Conservation (phyloP, 2,888 invertebrate species). For the Drosophila meridionalis region DNA sequence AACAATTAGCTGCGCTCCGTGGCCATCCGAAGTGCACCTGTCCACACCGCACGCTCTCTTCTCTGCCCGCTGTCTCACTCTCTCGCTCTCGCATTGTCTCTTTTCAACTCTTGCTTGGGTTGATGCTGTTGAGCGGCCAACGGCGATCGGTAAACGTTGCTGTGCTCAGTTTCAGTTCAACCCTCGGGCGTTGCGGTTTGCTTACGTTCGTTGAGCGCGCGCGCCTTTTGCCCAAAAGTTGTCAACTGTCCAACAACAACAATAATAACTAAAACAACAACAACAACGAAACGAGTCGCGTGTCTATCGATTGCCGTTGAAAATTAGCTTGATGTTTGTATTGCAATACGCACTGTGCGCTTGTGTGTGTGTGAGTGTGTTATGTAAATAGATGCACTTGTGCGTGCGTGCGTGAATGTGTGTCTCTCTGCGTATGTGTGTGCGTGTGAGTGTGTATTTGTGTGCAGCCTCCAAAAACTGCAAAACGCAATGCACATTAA, state of each 20-base stretch:
- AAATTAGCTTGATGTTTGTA: constrained; percentile 61
- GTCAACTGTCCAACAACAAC: constrained; percentile 65
- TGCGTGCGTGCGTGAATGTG: constrained; percentile 24
- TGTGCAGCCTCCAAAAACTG: constrained; percentile 70
- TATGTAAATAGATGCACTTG: constrained; percentile 28
- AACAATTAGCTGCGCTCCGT: constrained; percentile 33
- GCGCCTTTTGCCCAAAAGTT: constrained; percentile 67
- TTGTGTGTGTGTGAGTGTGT: constrained; percentile 21
- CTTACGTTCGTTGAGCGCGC: constrained; percentile 41
- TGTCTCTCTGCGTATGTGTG: constrained; percentile 12
- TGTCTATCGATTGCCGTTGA: constrained; percentile 48
- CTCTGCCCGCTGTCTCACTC: neutral
- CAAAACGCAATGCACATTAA: constrained; percentile 64
- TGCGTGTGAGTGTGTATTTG: constrained; percentile 16
- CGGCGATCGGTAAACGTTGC: constrained; percentile 25
- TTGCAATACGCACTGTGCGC: constrained; percentile 41
- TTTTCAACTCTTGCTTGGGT: constrained; percentile 31
- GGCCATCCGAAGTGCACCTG: constrained; percentile 42
- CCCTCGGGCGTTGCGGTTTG: constrained; percentile 77
- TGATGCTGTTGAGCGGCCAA: constrained; percentile 30
- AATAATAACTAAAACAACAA: constrained; percentile 21
- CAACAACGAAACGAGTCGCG: constrained; percentile 71
- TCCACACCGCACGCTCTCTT: constrained; percentile 8
- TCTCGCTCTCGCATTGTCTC: neutral
- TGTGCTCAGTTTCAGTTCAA: constrained; percentile 70